A percentile compares a stretch with the other conserved stretches of the same genome.
These are phyloP conservation scores for Drosophila repletoides DNA, from an alignment of 1,140 invertebrate genomes.

Conservation along the genomic window DNA sequence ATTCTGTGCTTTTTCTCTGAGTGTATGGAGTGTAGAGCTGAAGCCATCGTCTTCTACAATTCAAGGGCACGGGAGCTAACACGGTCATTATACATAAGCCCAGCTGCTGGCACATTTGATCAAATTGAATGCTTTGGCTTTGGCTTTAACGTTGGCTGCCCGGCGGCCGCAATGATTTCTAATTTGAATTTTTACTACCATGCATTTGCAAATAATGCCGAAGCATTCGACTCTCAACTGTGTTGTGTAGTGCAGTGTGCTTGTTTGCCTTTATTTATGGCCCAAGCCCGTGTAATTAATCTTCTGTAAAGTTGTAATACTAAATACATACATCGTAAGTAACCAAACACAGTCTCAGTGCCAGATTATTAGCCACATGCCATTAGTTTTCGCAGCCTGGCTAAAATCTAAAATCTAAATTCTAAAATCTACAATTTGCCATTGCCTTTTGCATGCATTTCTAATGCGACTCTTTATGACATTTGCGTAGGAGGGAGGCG, in stretches of 20 bases:
- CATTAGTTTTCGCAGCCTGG: constrained; percentile 53
- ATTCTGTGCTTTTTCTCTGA: too few species aligned
- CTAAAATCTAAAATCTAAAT: constrained; percentile 58
- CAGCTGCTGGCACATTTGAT: constrained; percentile 33
- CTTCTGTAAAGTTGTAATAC: constrained; percentile 64
- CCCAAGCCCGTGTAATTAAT: constrained; percentile 64
- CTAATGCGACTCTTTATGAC: constrained; percentile 60
- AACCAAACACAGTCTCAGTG: constrained; percentile 34
- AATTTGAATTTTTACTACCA: constrained; percentile 76
- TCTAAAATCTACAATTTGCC: too few species aligned
- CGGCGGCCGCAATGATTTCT: constrained; percentile 63
- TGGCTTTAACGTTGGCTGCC: constrained; percentile 21
- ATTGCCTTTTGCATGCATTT: constrained; percentile 61
- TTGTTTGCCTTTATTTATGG: constrained; percentile 69
- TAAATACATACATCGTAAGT: constrained; percentile 42
- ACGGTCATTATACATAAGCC: constrained; percentile 33
- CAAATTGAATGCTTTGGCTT: constrained; percentile 51
- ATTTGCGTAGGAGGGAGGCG: constrained; percentile 6
- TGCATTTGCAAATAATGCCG: constrained; percentile 67
- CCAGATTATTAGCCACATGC: constrained; percentile 50
- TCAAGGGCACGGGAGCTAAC: constrained; percentile 61
- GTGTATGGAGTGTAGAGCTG: too few species aligned
- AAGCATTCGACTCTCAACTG: constrained; percentile 20
- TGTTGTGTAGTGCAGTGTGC: constrained; percentile 20
- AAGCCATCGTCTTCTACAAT: constrained; percentile 46